Evolutionary conservation across 1,140 invertebrate genomes (phyloP), one percentile per base, ranked within the genome.

Genomic region (Phymorhynchus buccinoides): DNA sequence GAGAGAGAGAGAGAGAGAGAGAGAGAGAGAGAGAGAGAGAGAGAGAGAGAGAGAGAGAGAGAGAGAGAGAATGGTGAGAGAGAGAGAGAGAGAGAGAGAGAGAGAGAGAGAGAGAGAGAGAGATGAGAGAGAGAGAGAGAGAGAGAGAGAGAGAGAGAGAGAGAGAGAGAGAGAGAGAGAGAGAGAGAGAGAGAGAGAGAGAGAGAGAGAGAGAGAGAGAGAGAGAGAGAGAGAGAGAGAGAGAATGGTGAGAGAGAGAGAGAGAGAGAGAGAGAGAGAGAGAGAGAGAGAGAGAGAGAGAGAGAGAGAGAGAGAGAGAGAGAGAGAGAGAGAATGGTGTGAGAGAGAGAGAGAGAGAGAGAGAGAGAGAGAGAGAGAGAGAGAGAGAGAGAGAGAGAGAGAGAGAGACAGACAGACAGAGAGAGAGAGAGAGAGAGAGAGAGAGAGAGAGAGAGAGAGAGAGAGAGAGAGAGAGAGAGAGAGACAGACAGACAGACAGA

Each of bases 41-140:
- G 62, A 27, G 62, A 66, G 62, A 66, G 62, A 66, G 62, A 66
- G 62, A 66, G 62, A 66, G 62, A 66, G 62, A 9, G 27, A 66
- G 62, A 66, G 62, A 66, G 62, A 66, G 62, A 66, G 62, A 66
- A n/a, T 27, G 62, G 27, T 6, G 27, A 27, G 62, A 66, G 62
- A 66, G 62, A 66, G 62, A 66, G 27, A 66, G 27, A 27, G 27
- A n/a, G 27, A 27, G 62, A 27, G 62, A 9, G 62, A 66, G 62
- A 66, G 62, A 9, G 62, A 66, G 62, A 66, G 62, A 66, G 62
- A n/a, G n/a, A n/a, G n/a, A n/a, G n/a, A n/a, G n/a, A n/a, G n/a
- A n/a, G n/a, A n/a, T n/a, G n/a, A n/a, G n/a, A 66, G 62, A 66
- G 9, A 66, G 62, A 66, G 9, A 66, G 62, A 66, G 9, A 66